Base-by-base conservation (phyloP, 1,140 invertebrate genomes). In the Doryteuthis pealeii region DNA sequence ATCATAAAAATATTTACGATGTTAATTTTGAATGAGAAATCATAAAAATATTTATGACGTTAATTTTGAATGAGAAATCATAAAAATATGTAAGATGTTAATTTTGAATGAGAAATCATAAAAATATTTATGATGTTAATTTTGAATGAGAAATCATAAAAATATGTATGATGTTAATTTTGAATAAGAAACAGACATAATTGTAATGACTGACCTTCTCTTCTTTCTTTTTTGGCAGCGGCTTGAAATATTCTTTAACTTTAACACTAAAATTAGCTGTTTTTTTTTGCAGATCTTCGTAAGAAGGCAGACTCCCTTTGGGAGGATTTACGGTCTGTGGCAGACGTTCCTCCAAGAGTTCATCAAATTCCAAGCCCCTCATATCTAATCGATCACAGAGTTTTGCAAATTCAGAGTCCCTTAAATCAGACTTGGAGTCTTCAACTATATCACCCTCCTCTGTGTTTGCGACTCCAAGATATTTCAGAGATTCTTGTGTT, bases 331-430 rank as follows among this genome's bases (percentile, higher is more conserved):
- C 54, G 10, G 18, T 62, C 54, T 28, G 22, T 5, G 54, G 12
- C 10, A 62, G 10, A 62, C 26, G 54, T 6, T 22, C 54, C 1
- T 62, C 54, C 18, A 62, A 28, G 22, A 62, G 54, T 22, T 0
- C 1, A n/a, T 62, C 54, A 6, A 62, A 62, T n/a, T 62, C 54
- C 2, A n/a, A 28, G 26, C 54, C 54, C 26, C 26, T 22, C 1
- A 62, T 62, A 62, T 22, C 54, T n/a, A 62, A 22, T 15, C 54
- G 18, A n/a, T 62, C 54, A 62, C 54, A 62, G 54, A 62, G 54
- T 5, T 62, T 62, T 62, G 54, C 18, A 62, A 62, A 62, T 8
- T 62, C 54, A 14, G 54, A 15, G 18, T 22, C 1, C 0, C 0
- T 5, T 5, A 10, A 5, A n/a, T 15, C 26, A 5, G 54, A 62